A percentile compares a stretch with the other conserved stretches of the same genome.
Conservation (phyloP, 2,113 vertebrate genomes). For the Poeciliopsis occidentalis region DNA sequence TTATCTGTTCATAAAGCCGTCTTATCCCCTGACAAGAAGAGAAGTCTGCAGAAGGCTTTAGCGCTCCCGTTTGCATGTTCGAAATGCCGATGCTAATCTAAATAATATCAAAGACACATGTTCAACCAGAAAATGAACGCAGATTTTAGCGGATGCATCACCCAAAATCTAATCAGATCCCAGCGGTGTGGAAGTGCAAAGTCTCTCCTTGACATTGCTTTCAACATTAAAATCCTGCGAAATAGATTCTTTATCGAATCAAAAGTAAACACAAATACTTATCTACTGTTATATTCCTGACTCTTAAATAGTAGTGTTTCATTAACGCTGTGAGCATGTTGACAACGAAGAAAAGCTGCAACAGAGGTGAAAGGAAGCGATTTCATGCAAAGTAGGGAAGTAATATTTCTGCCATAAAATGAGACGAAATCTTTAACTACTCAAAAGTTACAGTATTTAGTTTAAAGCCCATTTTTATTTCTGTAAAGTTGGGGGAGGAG, state of each 20-base stretch:
- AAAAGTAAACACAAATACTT: not conserved
- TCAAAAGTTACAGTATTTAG: too few species aligned
- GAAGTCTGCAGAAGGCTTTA: conserved; percentile 62
- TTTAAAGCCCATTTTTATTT: too few species aligned
- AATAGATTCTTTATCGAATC: not conserved
- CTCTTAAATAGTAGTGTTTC: too few species aligned
- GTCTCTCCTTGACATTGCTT: not conserved
- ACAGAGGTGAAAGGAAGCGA: too few species aligned
- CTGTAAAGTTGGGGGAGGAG: too few species aligned
- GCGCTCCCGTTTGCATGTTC: conserved; percentile 45
- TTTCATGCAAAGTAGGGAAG: not conserved
- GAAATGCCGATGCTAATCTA: conserved; percentile 43
- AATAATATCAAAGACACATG: conserved; percentile 27
- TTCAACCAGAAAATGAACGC: conserved; percentile 20
- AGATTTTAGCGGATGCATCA: not conserved
- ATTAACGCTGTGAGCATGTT: too few species aligned
- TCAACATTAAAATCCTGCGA: not conserved
- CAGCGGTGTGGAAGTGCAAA: not conserved
- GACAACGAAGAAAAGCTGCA: too few species aligned
- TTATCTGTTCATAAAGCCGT: conserved; percentile 73
- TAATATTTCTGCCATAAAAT: not conserved
- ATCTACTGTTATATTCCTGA: not conserved
- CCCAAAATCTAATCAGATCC: not conserved
- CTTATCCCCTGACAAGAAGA: conserved; percentile 67
- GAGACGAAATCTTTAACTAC: too few species aligned